Conservation (phyloP, 30 jellyfish, hydroid and myxozoan genomes). For the Sanderia malayensis region DNA sequence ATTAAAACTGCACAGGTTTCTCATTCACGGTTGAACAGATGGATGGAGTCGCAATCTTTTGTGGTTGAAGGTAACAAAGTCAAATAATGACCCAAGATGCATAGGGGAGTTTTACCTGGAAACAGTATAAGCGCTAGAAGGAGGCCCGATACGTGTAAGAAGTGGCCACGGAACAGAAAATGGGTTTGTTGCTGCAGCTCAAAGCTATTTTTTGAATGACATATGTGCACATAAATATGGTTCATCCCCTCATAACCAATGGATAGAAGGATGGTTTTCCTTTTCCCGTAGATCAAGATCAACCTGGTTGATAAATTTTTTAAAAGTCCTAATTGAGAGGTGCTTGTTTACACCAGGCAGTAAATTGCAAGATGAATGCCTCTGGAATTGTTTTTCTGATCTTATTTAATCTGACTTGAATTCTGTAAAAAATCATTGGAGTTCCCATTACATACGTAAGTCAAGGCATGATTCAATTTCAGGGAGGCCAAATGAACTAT, state of each 20-base stretch:
- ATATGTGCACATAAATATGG: slow-evolving; percentile 61
- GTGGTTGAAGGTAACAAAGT: slow-evolving; percentile 61
- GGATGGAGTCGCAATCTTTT: slow-evolving; percentile 67
- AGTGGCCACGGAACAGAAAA: slow-evolving; percentile 65
- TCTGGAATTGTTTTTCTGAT: slow-evolving; percentile 52
- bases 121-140: slow-evolving; percentile 39
- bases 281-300: slow-evolving; percentile 38
- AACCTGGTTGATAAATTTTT: slow-evolving; percentile 69
- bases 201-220: slow-evolving; percentile 56
- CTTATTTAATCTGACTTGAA: slow-evolving; percentile 67
- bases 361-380: slow-evolving; percentile 43
- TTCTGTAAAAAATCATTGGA: slow-evolving; percentile 65
- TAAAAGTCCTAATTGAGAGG: slow-evolving; percentile 44
- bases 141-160: slow-evolving; percentile 39
- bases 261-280: slow-evolving; percentile 84
- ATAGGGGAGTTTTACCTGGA: slow-evolving; percentile 43
- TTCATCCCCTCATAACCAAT: slow-evolving; percentile 71
- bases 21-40: slow-evolving; percentile 72
- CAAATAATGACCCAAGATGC: slow-evolving; percentile 49
- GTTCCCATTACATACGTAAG: slow-evolving; percentile 53
- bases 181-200: slow-evolving; percentile 57
- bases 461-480: slow-evolving; percentile 60
- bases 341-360: slow-evolving; percentile 49
- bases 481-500: slow-evolving; percentile 67
- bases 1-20: slow-evolving; percentile 56